Evolutionary conservation across 1,140 invertebrate species (phyloP).

Genomic region (Pectinophora gossypiella): DNA sequence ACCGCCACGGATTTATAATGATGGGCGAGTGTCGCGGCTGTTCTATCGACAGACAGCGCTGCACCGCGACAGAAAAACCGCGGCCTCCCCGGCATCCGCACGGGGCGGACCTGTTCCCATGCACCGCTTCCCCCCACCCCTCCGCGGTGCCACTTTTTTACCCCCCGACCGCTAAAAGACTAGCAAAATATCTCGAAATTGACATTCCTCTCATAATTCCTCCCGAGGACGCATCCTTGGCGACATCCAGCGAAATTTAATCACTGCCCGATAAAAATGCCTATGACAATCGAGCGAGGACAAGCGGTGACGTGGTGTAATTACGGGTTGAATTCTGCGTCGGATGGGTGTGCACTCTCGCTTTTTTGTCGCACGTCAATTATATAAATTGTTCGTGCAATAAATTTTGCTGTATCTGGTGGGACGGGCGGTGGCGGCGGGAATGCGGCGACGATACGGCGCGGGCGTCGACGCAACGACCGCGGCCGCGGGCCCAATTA

Average conservation of each 20-base stretch:
- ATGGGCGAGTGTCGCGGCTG: slow-evolving; percentile 59
- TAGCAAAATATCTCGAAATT: slow-evolving; percentile 69
- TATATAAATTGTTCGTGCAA: slow-evolving; percentile 74
- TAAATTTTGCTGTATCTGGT: slow-evolving; percentile 69
- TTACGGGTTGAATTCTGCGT: slow-evolving; percentile 56
- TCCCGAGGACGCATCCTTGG: slow-evolving; percentile 56
- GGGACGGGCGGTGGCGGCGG: slow-evolving; percentile 35
- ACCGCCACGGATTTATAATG: slow-evolving; percentile 68
- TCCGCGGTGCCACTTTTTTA: slow-evolving; percentile 48
- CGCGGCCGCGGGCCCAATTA: slow-evolving; percentile 57
- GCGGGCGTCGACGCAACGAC: slow-evolving; percentile 17
- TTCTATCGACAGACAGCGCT: slow-evolving; percentile 50
- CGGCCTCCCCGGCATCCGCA: slow-evolving; percentile 41
- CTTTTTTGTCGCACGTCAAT: slow-evolving; percentile 72
- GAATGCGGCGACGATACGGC: slow-evolving; percentile 62
- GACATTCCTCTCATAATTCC: slow-evolving; percentile 69
- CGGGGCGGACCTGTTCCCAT: slow-evolving; percentile 42
- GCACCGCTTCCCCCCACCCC: slow-evolving; percentile 43
- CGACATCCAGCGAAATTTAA: slow-evolving; percentile 49
- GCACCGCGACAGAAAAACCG: slow-evolving; percentile 43
- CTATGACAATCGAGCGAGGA: slow-evolving; percentile 47
- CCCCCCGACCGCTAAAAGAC: slow-evolving; percentile 44
- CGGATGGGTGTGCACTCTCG: slow-evolving; percentile 62
- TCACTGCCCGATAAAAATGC: slow-evolving; percentile 52
- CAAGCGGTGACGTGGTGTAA: slow-evolving; percentile 49